phyloP scores from a whole-genome alignment of 2,888 invertebrate genomes.

The Hybos culiciformis region DNA sequence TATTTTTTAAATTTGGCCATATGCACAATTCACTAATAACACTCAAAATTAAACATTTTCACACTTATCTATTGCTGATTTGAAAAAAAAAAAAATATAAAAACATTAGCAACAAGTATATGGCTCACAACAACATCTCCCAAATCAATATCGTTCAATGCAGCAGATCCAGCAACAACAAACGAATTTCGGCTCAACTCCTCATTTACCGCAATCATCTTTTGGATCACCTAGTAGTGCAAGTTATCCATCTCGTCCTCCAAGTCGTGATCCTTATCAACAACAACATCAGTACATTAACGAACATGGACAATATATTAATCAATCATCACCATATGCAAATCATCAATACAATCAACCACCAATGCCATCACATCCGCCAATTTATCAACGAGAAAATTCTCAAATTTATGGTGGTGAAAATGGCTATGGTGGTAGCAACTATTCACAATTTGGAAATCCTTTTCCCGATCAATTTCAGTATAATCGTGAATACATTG shows the following conservation, averaged over 20 bases:
- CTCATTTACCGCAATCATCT: slow-evolving; percentile 33
- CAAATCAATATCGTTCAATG: slow-evolving; percentile 32
- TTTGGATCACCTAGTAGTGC: slow-evolving; percentile 26
- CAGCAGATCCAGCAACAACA: slow-evolving; percentile 23
- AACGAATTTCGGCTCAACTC: slow-evolving; percentile 33
- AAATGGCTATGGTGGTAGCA: slow-evolving; percentile 25
- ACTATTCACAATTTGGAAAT: slow-evolving; percentile 10
- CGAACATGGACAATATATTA: slow-evolving; percentile 33
- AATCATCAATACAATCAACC: slow-evolving; percentile 36
- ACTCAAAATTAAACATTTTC: not conserved
- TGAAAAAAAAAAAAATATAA: not conserved
- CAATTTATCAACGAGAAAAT: slow-evolving; percentile 36
- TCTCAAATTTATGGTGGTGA: slow-evolving; percentile 39
- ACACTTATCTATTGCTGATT: not conserved
- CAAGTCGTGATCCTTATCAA: slow-evolving; percentile 33
- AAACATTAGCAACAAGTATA: slow-evolving; percentile 35
- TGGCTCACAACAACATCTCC: slow-evolving; percentile 40
- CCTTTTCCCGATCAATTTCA: slow-evolving; percentile 17
- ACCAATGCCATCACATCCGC: no score
- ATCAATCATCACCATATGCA: slow-evolving; percentile 31
- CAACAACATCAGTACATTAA: slow-evolving; percentile 34
- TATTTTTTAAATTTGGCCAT: no score
- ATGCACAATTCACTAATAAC: no score
- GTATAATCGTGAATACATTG: slow-evolving; percentile 36
- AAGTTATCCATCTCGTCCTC: slow-evolving; percentile 33